Conservation (phyloP, 2,888 invertebrate genomes). For the Nowickia ferox region DNA sequence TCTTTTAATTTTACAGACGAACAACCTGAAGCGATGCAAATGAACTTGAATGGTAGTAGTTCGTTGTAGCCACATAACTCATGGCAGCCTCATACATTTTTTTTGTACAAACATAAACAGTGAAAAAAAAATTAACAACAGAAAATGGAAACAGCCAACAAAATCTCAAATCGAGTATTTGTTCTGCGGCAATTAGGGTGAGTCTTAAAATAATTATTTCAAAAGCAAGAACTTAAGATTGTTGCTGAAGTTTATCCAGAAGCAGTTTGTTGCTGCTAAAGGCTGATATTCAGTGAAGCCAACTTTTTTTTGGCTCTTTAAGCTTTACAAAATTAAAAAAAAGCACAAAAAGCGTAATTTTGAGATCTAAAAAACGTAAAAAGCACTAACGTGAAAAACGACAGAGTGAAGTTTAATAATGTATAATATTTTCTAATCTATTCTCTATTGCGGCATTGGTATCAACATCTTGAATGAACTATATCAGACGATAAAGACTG, state of each 20-base stretch:
- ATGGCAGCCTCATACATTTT: slow-evolving; percentile 53
- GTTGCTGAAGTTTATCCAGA: background rate
- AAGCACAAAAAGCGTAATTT: too few species aligned
- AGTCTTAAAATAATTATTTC: background rate
- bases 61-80: slow-evolving; percentile 64
- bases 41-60: slow-evolving; percentile 72
- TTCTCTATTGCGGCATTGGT: too few species aligned
- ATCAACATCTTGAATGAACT: too few species aligned
- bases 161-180: slow-evolving; percentile 32
- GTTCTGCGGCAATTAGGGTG: slow-evolving; percentile 1
- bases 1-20: slow-evolving; percentile 71
- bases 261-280: too few species aligned
- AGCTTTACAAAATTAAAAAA: too few species aligned
- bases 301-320: too few species aligned
- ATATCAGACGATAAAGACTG: too few species aligned
- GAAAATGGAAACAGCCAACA: slow-evolving; percentile 5
- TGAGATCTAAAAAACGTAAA: too few species aligned
- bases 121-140: background rate
- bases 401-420: too few species aligned
- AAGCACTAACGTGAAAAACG: too few species aligned
- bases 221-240: background rate
- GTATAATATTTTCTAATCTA: too few species aligned
- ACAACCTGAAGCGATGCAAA: slow-evolving; percentile 69
- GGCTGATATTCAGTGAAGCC: too few species aligned
- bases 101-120: background rate